phyloP scores from a whole-genome alignment of 2,888 invertebrate species.

The Metallyticus violacea region DNA sequence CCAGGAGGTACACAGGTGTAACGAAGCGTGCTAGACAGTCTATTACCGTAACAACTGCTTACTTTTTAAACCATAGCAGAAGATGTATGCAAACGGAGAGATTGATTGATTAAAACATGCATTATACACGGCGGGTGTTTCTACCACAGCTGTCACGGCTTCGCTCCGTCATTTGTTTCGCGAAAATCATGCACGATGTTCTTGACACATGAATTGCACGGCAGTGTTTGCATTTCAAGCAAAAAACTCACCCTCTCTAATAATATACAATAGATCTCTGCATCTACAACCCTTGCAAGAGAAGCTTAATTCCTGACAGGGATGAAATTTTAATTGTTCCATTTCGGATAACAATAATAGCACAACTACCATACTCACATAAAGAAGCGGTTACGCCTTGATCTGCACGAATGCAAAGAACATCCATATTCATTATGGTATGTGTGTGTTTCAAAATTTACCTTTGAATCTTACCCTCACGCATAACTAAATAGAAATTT shows the following conservation, averaged over 20 bases:
- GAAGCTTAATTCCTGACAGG: too few relatives aligned
- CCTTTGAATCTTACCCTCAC: too few relatives aligned
- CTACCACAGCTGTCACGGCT: not conserved
- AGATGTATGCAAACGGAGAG: not conserved
- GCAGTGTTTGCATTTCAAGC: not conserved
- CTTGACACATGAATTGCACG: not conserved
- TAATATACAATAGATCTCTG: not conserved
- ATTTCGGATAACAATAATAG: too few relatives aligned
- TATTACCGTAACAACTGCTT: not conserved
- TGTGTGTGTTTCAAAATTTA: too few relatives aligned
- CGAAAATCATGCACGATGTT: not conserved
- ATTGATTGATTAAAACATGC: not conserved
- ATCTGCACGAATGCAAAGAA: too few relatives aligned
- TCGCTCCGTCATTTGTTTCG: not conserved
- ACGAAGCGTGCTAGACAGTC: not conserved
- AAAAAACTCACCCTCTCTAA: not conserved
- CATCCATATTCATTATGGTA: too few relatives aligned
- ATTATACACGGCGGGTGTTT: not conserved
- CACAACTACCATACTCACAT: too few relatives aligned
- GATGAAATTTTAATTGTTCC: too few relatives aligned
- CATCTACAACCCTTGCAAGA: not conserved
- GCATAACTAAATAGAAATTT: too few relatives aligned
- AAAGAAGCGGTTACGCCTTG: too few relatives aligned
- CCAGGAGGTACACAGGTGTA: not conserved
- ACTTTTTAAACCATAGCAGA: not conserved